Evolutionary conservation across 2,888 invertebrate genomes (phyloP), one percentile per base, ranked within the genome.

Genomic region (Ommatoiulus sabulosus): DNA sequence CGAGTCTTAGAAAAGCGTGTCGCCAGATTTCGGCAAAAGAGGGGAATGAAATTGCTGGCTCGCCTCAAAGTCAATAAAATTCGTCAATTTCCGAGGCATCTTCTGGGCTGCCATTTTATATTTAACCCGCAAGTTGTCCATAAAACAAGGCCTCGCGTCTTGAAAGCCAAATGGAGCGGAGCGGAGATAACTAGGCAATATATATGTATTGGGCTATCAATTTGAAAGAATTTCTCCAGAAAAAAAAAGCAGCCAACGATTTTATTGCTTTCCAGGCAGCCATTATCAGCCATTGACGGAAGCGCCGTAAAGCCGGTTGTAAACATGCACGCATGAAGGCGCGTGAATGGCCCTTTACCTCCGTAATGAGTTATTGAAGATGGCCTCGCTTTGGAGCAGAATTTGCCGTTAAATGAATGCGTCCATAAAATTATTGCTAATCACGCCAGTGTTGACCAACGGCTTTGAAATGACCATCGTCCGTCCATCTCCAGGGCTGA

Each of bases 361-460:
- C 72, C 72, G 3, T 72, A 72, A 72, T 72, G 72, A 72, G 24
- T 72, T 72, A 24, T 24, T 72, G 72, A 72, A 72, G 72, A 72
- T 72, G 2, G 72, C 72, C 24, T 72, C n/a, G 10, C 24, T 72
- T 72, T 24, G 72, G 8, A 72, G 20, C 20, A 24, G 8, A 72
- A 7, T 72, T 63, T 72, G 3, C 85, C 85, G 44, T 85, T n/a
- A 85, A 85, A 85, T 85, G 4, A 85, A 85, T 46, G 85, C n/a
- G 44, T 44, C 44, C 46, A 85, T 85, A 85, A 85, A 85, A 85
- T 85, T 85, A 85, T 85, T 44, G 43, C 85, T 85, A 85, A 85
- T 85, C 43, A 85, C 20, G 85, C 44, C 17, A 46, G 46, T 43
- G 46, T 44, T 44, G 46, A 85, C 44, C 85, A 72, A 20, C 72